phyloP scores from a whole-genome alignment of 2,113 vertebrate genomes.

The Calonectris borealis region DNA sequence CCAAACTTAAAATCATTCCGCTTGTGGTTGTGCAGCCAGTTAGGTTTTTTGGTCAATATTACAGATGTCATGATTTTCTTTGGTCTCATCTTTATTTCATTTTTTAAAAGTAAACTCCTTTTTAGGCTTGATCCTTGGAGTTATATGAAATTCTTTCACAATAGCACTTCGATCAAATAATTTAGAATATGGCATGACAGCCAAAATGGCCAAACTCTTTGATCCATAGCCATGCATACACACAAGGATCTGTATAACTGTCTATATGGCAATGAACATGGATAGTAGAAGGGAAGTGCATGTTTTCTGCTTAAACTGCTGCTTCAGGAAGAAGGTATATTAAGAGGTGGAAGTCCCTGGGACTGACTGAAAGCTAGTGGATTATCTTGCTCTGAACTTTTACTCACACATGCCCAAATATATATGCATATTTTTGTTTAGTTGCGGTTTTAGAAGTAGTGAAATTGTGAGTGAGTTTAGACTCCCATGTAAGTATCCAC shows the following conservation, averaged over 20 bases:
- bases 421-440: background rate
- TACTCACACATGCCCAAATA: background rate
- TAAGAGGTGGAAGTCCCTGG: background rate
- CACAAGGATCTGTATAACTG: background rate
- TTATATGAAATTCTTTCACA: background rate
- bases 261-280: background rate
- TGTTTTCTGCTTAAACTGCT: background rate
- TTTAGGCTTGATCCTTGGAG: background rate
- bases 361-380: background rate
- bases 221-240: background rate
- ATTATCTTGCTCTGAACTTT: background rate
- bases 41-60: background rate
- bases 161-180: background rate
- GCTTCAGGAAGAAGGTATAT: background rate
- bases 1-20: background rate
- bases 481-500: background rate
- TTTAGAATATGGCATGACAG: background rate
- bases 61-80: background rate
- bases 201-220: background rate
- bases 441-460: background rate
- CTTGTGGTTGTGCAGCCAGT: background rate
- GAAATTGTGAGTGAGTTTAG: background rate
- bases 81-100: background rate
- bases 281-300: background rate
- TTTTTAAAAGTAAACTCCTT: background rate